Evolutionary conservation across 92 coral and sea anemone genomes (phyloP), one percentile per base, ranked within the genome.

Genomic region (Epizoanthus fatuus): DNA sequence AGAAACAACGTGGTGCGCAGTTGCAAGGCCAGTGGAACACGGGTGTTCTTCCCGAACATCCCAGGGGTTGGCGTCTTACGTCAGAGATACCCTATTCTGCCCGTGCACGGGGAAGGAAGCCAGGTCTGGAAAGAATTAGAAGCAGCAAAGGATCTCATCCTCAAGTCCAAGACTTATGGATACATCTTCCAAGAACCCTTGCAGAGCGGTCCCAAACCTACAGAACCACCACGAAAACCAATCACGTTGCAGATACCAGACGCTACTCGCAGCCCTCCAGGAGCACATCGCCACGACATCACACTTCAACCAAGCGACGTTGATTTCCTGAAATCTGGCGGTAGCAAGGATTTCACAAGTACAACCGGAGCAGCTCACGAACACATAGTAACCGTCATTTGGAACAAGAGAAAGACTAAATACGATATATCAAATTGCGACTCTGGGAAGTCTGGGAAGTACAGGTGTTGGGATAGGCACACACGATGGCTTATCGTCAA

Each of bases 51-150:
- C 56, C 79, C 79, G 29, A 42, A 74, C 63, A 74, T 74, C 15
- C 63, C 79, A 14, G 79, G 64, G 2, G 79, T 74, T 17, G 79
- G 79, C 62, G 42, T 32, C 17, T 29, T 74, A 17, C 79, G 79
- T 2, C 54, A 60, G 38, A 60, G 87, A 52, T 80, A 87, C 29
- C 91, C 91, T 29, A 80, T 87, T 45, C 83, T 87, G 62, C 91
- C 91, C 3, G 86, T 87, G 47, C 91, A 87, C 25, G 91, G 81
- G 0, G 91, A 87, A 72, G 91, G 91, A 9, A 87, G 91, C 40
- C 69, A 79, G 42, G 81, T 51, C 1, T 80, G 91, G 81, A 87
- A 87, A 25, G 86, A 87, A 45, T 60, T 75, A 13, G 58, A 56
- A 60, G 91, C 91, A 3, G n/a, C 84, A 1, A 58, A 69, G 12